A percentile compares a stretch with the other conserved stretches of the same genome.
Evolutionary conservation across 2,113 vertebrate species (phyloP).

Genomic region (Rostratula benghalensis): DNA sequence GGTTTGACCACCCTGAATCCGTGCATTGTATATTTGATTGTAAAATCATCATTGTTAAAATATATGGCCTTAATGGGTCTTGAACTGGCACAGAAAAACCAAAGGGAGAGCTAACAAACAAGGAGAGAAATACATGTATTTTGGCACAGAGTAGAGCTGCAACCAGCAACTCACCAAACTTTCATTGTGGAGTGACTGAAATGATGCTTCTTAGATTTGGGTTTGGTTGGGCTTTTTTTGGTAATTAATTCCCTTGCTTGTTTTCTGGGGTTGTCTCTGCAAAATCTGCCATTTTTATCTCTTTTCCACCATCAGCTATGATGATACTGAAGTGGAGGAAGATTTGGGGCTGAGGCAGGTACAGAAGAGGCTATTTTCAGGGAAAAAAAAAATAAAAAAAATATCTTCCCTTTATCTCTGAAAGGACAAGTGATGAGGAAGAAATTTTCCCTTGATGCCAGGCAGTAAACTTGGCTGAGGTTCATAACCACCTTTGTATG

Average conservation of each 20-base stretch:
- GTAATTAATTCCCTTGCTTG: neutral
- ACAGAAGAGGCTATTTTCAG: neutral
- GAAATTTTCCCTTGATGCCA: neutral
- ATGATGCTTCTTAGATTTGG: neutral
- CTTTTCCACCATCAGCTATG: neutral
- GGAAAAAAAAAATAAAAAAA: neutral
- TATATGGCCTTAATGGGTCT: constrained; percentile 31
- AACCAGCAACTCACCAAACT: neutral
- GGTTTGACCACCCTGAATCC: constrained; percentile 50
- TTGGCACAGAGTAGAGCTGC: neutral
- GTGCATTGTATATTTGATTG: constrained; percentile 5
- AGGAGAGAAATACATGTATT: neutral
- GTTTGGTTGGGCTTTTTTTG: neutral
- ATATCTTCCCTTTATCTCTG: neutral
- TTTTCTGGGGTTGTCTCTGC: neutral
- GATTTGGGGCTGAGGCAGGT: neutral
- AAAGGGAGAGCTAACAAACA: constrained; percentile 1
- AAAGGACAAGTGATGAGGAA: neutral
- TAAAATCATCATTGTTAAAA: constrained; percentile 55
- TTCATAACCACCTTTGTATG: neutral
- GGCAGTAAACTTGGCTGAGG: neutral
- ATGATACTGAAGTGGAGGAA: neutral
- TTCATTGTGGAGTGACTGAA: neutral
- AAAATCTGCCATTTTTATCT: neutral
- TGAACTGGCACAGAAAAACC: constrained; percentile 2